Base-by-base conservation (phyloP, 2,113 vertebrate genomes). In the Tursiops truncatus region DNA sequence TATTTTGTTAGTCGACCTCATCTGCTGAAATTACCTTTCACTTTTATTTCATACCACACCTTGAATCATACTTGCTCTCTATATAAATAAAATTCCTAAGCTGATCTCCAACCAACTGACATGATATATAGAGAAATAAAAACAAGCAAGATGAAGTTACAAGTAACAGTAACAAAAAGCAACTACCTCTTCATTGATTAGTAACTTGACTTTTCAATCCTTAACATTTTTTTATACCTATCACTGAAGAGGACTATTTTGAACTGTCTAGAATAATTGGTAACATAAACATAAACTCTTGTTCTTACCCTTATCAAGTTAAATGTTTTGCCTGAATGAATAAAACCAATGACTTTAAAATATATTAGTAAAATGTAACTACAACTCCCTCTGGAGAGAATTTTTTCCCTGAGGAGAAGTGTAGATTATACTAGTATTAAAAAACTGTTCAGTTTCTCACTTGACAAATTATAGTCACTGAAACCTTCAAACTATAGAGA, bases 291-390 rank as follows among this genome's bases (percentile, higher is more conserved):
- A 68, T 18, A 71, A 93, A 62, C 18, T 25, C 21, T 67, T 73
- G 41, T 47, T 95, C 67, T 87, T 82, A 96, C 4, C 28, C 58
- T 80, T 87, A 92, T n/a, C 12, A 8, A 67, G 80, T 74, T 71
- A 41, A 79, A 87, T 8, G 28, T 89, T 85, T 95, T 92, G 67
- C 38, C 38, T 92, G 47, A 93, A 53, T 81, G 33, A 91, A 88
- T 88, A 95, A 94, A 97, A 96, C 21, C 47, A 97, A 23, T 70
- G 11, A 84, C 38, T 95, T 91, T 28, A 91, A 93, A 91, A 96
- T 38, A 28, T 47, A 53, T 53, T 53, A 17, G 53, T 18, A 88
- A 94, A 93, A 86, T 70, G 11, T 73, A 90, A 92, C 41, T 71
- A 96, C 18, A 68, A 76, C 62, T 89, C n/a, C 47, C 44, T 6